Percentiles rank a stretch among this genome's conserved stretches.
These are phyloP conservation scores for Luperina testacea DNA, from an alignment of 2,888 invertebrate genomes.

Conservation along the genomic window DNA sequence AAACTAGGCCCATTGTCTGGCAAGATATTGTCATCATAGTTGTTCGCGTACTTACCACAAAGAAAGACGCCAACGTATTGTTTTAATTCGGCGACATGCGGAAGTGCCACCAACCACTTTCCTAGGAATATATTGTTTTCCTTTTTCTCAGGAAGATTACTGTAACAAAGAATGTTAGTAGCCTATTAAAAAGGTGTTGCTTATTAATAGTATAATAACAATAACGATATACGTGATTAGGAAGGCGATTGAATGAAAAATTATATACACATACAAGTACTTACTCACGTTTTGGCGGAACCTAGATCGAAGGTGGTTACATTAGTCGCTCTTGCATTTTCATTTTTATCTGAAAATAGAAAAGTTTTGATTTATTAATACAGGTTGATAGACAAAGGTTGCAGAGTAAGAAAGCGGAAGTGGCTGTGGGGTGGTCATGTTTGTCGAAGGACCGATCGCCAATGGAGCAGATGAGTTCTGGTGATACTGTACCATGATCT, in stretches of 20 bases:
- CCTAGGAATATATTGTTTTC: constrained; percentile 61
- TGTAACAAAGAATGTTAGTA: constrained; percentile 62
- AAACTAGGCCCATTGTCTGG: constrained; percentile 42
- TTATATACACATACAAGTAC: constrained; percentile 73
- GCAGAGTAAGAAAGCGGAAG: too few relatives aligned
- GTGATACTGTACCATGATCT: too few relatives aligned
- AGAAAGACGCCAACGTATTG: constrained; percentile 81
- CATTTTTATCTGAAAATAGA: constrained; percentile 75
- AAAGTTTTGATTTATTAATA: not conserved
- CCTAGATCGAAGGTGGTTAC: constrained; percentile 74
- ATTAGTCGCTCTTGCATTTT: constrained; percentile 68
- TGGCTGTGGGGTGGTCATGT: too few relatives aligned
- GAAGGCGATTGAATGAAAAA: constrained; percentile 33
- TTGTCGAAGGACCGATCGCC: too few relatives aligned
- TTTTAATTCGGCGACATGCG: constrained; percentile 76
- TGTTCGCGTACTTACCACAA: constrained; percentile 77
- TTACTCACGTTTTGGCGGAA: constrained; percentile 88
- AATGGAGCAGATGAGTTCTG: too few relatives aligned
- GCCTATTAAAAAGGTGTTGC: constrained; percentile 5
- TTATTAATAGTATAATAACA: not conserved
- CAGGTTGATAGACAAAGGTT: too few relatives aligned
- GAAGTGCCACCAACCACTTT: constrained; percentile 69
- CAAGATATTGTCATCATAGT: constrained; percentile 30
- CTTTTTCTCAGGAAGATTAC: constrained; percentile 65
- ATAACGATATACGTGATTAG: constrained; percentile 12